These are phyloP conservation scores for Xanthorhoe designata DNA, from an alignment of 2,888 invertebrate species.

Conservation along the genomic window DNA sequence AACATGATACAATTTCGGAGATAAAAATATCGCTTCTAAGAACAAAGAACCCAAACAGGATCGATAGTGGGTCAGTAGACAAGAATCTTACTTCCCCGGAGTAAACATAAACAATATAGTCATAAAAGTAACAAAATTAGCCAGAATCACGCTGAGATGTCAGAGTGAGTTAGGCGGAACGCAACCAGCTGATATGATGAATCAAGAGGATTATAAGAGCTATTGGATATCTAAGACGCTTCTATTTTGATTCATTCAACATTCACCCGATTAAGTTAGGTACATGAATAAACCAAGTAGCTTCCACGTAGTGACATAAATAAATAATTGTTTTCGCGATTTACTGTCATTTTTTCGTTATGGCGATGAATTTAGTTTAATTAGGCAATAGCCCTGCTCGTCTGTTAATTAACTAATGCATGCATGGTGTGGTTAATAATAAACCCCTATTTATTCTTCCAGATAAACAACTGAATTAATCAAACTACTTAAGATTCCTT, in stretches of 20 bases:
- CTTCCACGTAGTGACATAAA: too few relatives aligned
- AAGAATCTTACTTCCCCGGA: conserved; percentile 55
- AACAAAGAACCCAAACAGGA: conserved; percentile 48
- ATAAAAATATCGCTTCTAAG: conserved; percentile 16
- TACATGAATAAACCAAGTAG: too few relatives aligned
- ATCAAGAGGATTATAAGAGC: conserved; percentile 31
- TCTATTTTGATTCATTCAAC: background rate
- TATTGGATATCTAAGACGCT: conserved; percentile 30
- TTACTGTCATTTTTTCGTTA: too few relatives aligned
- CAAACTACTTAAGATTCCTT: background rate
- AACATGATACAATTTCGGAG: conserved; percentile 9
- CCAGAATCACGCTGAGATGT: conserved; percentile 50
- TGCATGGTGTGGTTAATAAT: too few relatives aligned
- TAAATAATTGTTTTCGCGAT: too few relatives aligned
- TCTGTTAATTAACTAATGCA: too few relatives aligned
- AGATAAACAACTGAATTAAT: background rate
- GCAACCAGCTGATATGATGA: conserved; percentile 45
- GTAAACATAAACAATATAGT: conserved; percentile 68
- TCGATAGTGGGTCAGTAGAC: conserved; percentile 64
- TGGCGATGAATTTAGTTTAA: too few relatives aligned
- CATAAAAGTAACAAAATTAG: conserved; percentile 70
- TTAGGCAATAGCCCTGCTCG: too few relatives aligned
- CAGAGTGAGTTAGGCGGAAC: conserved; percentile 52
- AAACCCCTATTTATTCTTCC: too few relatives aligned
- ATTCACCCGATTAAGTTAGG: too few relatives aligned